Evolutionary conservation across 2,113 vertebrate genomes (phyloP), one percentile per base, ranked within the genome.

Genomic region (Orthonyx spaldingii): DNA sequence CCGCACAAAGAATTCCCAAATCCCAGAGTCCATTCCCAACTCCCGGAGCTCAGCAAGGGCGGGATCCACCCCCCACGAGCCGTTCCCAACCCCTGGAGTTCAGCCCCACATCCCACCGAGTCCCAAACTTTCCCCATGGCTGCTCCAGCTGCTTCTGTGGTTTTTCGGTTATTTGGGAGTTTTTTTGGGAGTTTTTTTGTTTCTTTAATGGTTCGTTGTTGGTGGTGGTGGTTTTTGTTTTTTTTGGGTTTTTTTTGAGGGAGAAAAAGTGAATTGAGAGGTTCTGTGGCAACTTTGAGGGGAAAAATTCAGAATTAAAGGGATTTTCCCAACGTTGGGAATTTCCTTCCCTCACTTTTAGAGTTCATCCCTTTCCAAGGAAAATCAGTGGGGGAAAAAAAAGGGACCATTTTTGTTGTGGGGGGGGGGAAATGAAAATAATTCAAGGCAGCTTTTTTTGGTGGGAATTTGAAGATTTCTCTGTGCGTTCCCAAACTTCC

Each of bases 351-450:
- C 52, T 42, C 8, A 0, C 11, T 0, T n/a, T 22, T 8, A 0
- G 28, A 44, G 5, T 81, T 84, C 30, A 5, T 18, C 39, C 1
- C 27, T 85, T 15, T 9, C 60, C 42, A 13, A 74, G 37, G 50
- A 19, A 88, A 78, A 16, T n/a, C n/a, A n/a, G n/a, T 5, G 39
- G 15, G 3, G 49, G 19, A 84, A 18, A 2, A 7, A 14, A 32
- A 27, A 46, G 55, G 33, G n/a, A 57, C 33, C 9, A 57, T 57
- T 57, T 20, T n/a, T n/a, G n/a, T 32, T 32, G 8, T 1, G 32
- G 3, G 2, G 3, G n/a, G 19, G 2, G 3, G 5, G 10, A 13
- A 24, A 9, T 0, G 1, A 6, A 57, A 23, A 2, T 6, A 4
- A 0, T 2, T 11, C 44, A 17, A n/a, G 64, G 64, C 44, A 9